phyloP scores from a whole-genome alignment of 2,888 invertebrate species.

The Diloba caeruleocephala region DNA sequence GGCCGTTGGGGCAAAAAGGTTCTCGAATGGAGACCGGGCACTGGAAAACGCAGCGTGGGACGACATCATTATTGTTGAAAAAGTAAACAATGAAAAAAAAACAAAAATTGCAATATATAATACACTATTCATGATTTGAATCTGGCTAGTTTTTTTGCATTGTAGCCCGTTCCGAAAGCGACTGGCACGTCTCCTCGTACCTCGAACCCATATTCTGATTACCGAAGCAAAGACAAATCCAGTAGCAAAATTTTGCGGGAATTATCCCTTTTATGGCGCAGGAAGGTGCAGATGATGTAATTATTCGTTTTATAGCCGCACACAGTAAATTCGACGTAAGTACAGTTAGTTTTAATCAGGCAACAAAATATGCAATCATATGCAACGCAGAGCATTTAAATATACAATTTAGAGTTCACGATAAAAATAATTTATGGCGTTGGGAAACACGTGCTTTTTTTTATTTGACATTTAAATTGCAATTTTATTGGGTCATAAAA shows the following conservation, averaged over 20 bases:
- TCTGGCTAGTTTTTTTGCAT: no score
- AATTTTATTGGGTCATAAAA: conserved; percentile 49
- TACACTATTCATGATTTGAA: no score
- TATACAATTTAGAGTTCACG: conserved; percentile 53
- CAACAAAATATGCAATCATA: conserved; percentile 46
- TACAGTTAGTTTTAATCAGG: conserved; percentile 48
- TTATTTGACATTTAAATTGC: conserved; percentile 49
- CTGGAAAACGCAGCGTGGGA: no score
- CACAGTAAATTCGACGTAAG: conserved; percentile 26
- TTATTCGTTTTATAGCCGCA: conserved; percentile 49
- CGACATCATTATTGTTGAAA: no score
- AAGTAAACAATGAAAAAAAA: no score
- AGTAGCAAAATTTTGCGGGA: conserved; percentile 7
- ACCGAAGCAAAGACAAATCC: no score
- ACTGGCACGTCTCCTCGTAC: no score
- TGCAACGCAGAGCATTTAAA: conserved; percentile 42
- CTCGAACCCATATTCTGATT: no score
- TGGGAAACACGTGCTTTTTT: conserved; percentile 47
- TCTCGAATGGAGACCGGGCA: no score
- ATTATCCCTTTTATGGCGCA: conserved; percentile 51
- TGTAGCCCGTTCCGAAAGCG: no score
- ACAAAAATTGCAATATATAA: no score
- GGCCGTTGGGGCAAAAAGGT: no score
- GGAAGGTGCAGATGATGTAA: conserved; percentile 62
- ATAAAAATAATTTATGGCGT: conserved; percentile 57